Evolutionary conservation across 2,113 vertebrate species (phyloP).

Genomic region (Odocoileus hemionus): DNA sequence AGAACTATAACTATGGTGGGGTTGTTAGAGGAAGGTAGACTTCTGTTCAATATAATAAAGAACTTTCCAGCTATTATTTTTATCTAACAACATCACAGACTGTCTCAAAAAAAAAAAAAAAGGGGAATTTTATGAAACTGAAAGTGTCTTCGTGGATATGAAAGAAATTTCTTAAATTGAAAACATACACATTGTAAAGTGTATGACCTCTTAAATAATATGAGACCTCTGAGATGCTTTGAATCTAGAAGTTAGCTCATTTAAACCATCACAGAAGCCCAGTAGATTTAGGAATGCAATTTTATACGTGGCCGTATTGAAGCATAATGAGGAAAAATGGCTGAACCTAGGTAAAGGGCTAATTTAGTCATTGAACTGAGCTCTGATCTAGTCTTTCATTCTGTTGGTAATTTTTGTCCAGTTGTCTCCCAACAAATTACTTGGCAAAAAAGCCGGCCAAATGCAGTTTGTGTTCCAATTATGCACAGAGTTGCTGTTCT

Average conservation of each 20-base stretch:
- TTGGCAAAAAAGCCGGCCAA: not conserved
- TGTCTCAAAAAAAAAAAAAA: not conserved
- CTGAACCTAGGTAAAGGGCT: not conserved
- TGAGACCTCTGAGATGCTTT: not conserved
- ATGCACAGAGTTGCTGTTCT: not conserved
- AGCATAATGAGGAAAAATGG: not conserved
- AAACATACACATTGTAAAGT: not conserved
- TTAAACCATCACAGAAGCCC: not conserved
- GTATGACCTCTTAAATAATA: not conserved
- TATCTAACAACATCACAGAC: not conserved
- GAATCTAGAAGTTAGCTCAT: not conserved
- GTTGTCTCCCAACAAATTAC: not conserved
- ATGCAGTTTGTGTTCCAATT: not conserved
- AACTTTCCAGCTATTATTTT: not conserved
- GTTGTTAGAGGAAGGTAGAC: not conserved
- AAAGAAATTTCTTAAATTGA: not conserved
- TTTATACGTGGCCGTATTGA: not conserved
- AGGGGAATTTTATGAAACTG: not conserved
- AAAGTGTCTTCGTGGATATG: not conserved
- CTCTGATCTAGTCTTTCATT: not conserved
- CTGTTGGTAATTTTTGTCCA: not conserved
- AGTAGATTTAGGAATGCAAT: not conserved
- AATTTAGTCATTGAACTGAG: not conserved
- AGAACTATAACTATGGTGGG: not conserved
- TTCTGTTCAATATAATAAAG: not conserved